Evolutionary conservation across 2,113 vertebrate species (phyloP).

Genomic region (Nesospiza acunhae): DNA sequence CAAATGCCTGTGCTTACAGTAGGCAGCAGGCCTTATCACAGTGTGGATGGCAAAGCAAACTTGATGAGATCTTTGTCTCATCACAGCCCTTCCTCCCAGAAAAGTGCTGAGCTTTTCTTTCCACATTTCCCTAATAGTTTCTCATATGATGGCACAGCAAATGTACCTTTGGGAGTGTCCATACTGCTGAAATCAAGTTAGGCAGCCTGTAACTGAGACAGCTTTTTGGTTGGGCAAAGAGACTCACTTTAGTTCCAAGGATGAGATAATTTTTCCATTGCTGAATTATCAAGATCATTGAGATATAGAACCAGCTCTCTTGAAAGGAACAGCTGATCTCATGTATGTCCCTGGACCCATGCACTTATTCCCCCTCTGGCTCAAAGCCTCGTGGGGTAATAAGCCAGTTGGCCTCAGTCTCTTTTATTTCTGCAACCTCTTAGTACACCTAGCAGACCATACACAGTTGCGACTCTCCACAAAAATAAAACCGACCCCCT

Average conservation of each 20-base stretch:
- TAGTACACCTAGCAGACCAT: background rate
- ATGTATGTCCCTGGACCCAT: background rate
- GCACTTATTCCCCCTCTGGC: background rate
- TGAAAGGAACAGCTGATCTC: background rate
- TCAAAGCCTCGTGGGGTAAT: background rate
- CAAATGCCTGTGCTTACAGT: background rate
- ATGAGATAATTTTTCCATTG: constrained; percentile 26
- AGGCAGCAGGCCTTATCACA: background rate
- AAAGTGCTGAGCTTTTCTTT: constrained; percentile 21
- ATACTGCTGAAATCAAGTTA: background rate
- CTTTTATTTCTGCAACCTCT: background rate
- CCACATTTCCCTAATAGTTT: background rate
- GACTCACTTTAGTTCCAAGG: background rate
- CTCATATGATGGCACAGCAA: background rate
- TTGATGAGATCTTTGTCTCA: background rate
- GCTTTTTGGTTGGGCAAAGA: background rate
- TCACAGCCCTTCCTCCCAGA: background rate
- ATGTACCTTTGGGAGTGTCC: background rate
- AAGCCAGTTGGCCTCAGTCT: background rate
- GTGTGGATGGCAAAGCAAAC: background rate
- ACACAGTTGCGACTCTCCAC: background rate
- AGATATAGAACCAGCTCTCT: constrained; percentile 9
- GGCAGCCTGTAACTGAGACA: background rate
- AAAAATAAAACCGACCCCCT: background rate
- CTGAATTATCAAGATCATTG: constrained; percentile 42